Percentiles rank a stretch among this genome's conserved stretches.
Conservation (phyloP, 2,113 vertebrate genomes). For the Cricetomys ansorgei region DNA sequence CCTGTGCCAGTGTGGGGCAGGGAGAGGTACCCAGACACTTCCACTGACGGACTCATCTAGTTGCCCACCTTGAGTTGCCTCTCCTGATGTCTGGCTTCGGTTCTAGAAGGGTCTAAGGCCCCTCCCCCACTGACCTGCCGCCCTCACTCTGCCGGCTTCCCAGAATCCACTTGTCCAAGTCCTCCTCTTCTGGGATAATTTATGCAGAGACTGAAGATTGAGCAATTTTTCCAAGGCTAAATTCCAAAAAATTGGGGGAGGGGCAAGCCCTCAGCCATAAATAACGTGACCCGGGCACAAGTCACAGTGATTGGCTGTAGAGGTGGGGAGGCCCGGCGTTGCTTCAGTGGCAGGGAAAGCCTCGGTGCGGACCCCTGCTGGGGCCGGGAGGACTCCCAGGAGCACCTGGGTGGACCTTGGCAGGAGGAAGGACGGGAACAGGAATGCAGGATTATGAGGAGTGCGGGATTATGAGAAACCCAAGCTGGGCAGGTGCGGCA, state of each 20-base stretch:
- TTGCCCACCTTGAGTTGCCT: neutral
- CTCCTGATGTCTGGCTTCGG: neutral
- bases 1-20: neutral
- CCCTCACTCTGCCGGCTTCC: neutral
- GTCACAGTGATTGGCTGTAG: neutral
- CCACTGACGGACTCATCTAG: neutral
- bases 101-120: neutral
- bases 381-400: neutral
- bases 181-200: constrained; percentile 16
- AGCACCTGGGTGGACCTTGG: constrained; percentile 49
- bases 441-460: constrained; percentile 62
- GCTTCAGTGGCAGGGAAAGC: neutral
- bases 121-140: neutral
- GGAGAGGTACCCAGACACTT: neutral
- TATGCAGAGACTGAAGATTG: neutral
- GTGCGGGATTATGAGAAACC: constrained; percentile 60
- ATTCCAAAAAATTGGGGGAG: neutral
- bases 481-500: constrained; percentile 30
- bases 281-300: neutral
- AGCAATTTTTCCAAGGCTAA: neutral
- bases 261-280: neutral
- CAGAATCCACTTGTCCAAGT: constrained; percentile 47
- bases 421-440: constrained; percentile 38
- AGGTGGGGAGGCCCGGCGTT: too few relatives aligned
- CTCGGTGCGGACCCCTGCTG: neutral